Percentiles rank a stretch among this genome's conserved stretches.
Evolutionary conservation across 2,797 vertebrate genomes (phyloP).

Genomic region (Tamandua tetradactyla): DNA sequence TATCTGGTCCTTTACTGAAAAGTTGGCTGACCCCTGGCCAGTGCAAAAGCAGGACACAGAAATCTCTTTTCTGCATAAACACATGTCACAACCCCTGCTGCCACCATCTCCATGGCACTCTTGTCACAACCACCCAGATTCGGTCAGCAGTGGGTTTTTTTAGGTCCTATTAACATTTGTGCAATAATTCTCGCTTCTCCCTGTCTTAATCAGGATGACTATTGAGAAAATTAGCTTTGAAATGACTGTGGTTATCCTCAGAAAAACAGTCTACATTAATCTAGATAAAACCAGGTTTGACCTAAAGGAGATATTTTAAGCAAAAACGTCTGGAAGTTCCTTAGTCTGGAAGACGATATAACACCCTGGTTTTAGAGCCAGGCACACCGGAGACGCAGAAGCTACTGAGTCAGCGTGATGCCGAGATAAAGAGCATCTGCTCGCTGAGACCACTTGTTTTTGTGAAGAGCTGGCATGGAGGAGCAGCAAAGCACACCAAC

Average conservation of each 20-base stretch:
- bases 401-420: not conserved
- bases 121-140: not conserved
- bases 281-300: not conserved
- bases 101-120: rapidly evolving
- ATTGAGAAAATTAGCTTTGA: conserved; percentile 29
- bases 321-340: not conserved
- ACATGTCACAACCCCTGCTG: not conserved
- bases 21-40: too few species aligned
- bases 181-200: not conserved
- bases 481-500: not conserved
- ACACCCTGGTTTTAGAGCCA: not conserved
- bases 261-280: not conserved
- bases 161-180: not conserved
- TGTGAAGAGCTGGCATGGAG: not conserved
- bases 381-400: not conserved
- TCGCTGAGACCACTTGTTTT: not conserved
- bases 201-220: not conserved
- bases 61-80: not conserved
- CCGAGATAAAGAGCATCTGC: not conserved
- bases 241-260: not conserved
- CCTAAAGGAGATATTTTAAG: not conserved
- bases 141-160: not conserved
- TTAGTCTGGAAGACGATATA: not conserved
- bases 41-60: not conserved
- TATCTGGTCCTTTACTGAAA: not conserved